Percentiles rank a stretch among this genome's conserved stretches.
Evolutionary conservation across 2,888 invertebrate species (phyloP).

Genomic region (Neoaliturus tenellus): DNA sequence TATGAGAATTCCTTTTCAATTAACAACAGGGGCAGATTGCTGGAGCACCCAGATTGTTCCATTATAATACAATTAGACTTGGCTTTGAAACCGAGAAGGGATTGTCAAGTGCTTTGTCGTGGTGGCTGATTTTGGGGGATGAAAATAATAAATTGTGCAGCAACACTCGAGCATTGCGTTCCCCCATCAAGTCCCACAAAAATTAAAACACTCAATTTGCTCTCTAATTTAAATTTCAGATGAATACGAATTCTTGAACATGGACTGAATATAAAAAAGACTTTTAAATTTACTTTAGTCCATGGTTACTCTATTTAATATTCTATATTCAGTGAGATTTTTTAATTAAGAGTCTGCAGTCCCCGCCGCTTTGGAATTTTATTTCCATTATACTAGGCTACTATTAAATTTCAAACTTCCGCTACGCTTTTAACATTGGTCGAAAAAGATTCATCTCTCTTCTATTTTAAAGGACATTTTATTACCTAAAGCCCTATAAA

Average conservation of each 20-base stretch:
- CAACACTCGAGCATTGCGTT: background rate
- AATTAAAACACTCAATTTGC: background rate
- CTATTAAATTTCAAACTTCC: no score
- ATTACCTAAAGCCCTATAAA: no score
- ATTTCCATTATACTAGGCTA: no score
- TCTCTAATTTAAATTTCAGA: background rate
- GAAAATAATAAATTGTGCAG: conserved; percentile 19
- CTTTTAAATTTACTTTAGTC: no score
- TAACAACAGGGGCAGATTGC: conserved; percentile 22
- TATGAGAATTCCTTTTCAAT: conserved; percentile 42
- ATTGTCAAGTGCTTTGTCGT: conserved; percentile 37
- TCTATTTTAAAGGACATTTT: no score
- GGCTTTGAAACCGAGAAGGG: conserved; percentile 36
- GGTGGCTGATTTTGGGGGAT: conserved; percentile 30
- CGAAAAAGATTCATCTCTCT: no score
- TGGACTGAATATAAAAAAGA: no score
- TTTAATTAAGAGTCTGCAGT: no score
- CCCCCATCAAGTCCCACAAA: background rate
- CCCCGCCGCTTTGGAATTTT: no score
- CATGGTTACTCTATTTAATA: no score
- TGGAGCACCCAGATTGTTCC: conserved; percentile 43
- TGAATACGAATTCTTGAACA: background rate
- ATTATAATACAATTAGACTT: conserved; percentile 44
- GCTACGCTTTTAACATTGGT: no score
- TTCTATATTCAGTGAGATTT: no score